Evolutionary conservation across 2,797 vertebrate species (phyloP).

Genomic region (Tapirus indicus): DNA sequence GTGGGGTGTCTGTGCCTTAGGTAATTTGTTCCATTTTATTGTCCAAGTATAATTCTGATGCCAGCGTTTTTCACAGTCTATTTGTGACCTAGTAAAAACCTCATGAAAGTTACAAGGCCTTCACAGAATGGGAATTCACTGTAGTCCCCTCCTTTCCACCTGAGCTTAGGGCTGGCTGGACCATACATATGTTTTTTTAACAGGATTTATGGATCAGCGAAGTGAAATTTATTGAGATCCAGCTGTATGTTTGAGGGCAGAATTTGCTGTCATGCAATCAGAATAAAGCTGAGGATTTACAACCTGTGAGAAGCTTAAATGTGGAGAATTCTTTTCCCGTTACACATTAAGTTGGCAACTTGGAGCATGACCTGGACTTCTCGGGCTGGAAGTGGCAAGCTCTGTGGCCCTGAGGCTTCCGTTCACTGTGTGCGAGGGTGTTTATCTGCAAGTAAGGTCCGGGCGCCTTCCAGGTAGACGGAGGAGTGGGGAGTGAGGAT

Average conservation of each 20-base stretch:
- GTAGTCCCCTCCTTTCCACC: background rate
- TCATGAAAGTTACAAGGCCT: conserved; percentile 68
- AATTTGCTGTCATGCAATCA: conserved; percentile 39
- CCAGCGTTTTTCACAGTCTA: conserved; percentile 44
- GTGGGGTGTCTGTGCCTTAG: background rate
- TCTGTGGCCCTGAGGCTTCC: background rate
- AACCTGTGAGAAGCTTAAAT: conserved; percentile 43
- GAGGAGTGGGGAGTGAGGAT: background rate
- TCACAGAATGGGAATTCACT: background rate
- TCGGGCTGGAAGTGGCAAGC: background rate
- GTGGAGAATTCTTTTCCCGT: conserved; percentile 10
- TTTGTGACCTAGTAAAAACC: conserved; percentile 59
- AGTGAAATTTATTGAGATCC: conserved; percentile 69
- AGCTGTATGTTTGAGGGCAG: conserved; percentile 52
- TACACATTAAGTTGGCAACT: conserved; percentile 13
- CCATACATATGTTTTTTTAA: background rate
- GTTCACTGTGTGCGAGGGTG: background rate
- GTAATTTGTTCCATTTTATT: conserved; percentile 63
- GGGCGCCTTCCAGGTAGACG: background rate
- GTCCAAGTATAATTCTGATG: conserved; percentile 24
- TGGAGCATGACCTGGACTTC: conserved; percentile 40
- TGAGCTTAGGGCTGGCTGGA: background rate
- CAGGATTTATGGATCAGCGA: conserved; percentile 54
- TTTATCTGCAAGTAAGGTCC: background rate
- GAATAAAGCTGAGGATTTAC: conserved; percentile 62